A percentile compares a stretch with the other conserved stretches of the same genome.
These are phyloP conservation scores for Mermis nigrescens DNA, from an alignment of 2,888 invertebrate genomes.

Conservation along the genomic window DNA sequence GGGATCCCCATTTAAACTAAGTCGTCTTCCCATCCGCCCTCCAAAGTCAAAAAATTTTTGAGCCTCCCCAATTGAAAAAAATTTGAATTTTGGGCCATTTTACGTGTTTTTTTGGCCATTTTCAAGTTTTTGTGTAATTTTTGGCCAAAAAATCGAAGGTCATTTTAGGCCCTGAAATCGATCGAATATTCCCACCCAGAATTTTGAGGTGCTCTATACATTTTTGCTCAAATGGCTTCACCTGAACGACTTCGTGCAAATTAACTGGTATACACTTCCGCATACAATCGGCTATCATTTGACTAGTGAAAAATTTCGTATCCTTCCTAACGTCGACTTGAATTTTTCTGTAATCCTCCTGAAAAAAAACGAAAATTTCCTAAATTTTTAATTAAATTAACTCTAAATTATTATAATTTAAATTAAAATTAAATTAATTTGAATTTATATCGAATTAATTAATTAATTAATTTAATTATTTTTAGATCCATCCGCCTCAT, in stretches of 20 bases:
- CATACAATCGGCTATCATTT: constrained; percentile 97
- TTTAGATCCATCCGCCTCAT: no score
- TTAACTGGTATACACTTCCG: constrained; percentile 92
- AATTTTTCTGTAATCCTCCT: constrained; percentile 51
- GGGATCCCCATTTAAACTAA: no score
- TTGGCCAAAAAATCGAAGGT: no score
- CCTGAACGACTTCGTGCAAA: constrained; percentile 65
- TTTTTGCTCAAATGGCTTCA: constrained; percentile 15
- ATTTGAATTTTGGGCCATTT: not conserved
- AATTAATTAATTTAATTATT: not conserved
- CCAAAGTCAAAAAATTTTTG: no score
- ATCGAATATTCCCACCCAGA: no score
- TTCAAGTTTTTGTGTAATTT: no score
- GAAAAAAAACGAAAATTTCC: constrained; percentile 10
- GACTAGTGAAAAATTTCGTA: constrained; percentile 90
- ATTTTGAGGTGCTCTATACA: no score
- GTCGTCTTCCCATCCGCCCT: no score
- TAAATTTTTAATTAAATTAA: constrained; percentile 6
- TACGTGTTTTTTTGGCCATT: not conserved
- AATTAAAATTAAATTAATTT: no score
- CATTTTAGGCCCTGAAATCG: no score
- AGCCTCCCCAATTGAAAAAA: no score
- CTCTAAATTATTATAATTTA: no score
- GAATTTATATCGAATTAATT: constrained; percentile 5
- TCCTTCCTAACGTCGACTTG: constrained; percentile 92